These are phyloP conservation scores for Dryadula phaetusa DNA, from an alignment of 2,888 invertebrate genomes.

Conservation along the genomic window DNA sequence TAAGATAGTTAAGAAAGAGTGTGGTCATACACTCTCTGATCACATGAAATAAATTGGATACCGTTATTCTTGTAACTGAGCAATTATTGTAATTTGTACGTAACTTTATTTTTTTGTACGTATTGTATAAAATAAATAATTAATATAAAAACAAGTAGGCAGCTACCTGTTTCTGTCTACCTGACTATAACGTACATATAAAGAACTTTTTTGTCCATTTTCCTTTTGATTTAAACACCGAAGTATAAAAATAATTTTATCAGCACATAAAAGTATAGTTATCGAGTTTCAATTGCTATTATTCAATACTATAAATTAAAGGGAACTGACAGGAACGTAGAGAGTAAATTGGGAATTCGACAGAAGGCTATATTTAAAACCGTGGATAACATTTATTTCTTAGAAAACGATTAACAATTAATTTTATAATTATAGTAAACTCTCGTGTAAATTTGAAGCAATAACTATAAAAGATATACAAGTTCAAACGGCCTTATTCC, in stretches of 20 bases:
- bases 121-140: not conserved
- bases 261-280: not conserved
- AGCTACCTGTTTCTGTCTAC: not conserved
- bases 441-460: not conserved
- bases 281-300: not conserved
- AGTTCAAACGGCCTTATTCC: slow-evolving; percentile 13
- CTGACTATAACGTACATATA: too few relatives aligned
- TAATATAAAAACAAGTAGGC: not conserved
- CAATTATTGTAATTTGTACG: not conserved
- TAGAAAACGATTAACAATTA: not conserved
- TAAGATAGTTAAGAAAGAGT: not conserved
- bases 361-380: slow-evolving; percentile 9
- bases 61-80: not conserved
- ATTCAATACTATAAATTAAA: not conserved
- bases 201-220: not conserved
- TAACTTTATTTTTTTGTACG: too few relatives aligned
- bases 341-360: not conserved
- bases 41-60: not conserved
- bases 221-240: not conserved
- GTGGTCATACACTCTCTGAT: not conserved
- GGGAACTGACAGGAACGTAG: not conserved
- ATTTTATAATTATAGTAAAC: slow-evolving; percentile 8
- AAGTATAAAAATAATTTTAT: not conserved
- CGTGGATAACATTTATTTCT: not conserved
- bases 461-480: slow-evolving; percentile 12